These are phyloP conservation scores for Thryonomys swinderianus DNA, from an alignment of 2,113 vertebrate genomes.

Conservation along the genomic window DNA sequence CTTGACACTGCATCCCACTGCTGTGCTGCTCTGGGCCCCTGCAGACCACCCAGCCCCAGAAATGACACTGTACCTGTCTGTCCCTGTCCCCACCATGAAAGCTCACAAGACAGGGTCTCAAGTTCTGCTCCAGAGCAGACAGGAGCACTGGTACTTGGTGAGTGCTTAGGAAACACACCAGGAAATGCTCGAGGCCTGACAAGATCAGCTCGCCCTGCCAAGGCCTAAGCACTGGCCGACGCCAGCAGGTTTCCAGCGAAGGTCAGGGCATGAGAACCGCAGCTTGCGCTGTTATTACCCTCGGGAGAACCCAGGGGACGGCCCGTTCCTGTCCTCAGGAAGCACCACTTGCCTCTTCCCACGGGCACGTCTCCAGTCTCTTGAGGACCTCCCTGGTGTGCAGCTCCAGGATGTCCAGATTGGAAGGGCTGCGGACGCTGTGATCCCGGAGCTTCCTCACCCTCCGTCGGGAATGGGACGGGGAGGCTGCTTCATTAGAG, in stretches of 20 bases:
- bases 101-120: background rate
- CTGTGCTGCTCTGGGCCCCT: background rate
- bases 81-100: background rate
- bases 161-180: background rate
- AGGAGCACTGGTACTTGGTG: background rate
- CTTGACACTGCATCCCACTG: background rate
- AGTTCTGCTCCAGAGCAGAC: background rate
- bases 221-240: background rate
- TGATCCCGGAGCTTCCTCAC: constrained; percentile 94
- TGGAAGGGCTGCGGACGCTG: constrained; percentile 91
- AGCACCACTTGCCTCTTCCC: constrained; percentile 91
- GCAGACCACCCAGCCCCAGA: background rate
- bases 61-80: background rate
- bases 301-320: background rate
- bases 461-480: constrained; percentile 90
- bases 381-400: constrained; percentile 96
- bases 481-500: constrained; percentile 89
- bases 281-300: background rate
- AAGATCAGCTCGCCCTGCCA: background rate
- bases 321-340: background rate
- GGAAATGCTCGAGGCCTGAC: background rate
- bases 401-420: constrained; percentile 96
- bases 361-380: constrained; percentile 94
- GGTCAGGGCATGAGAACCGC: background rate
- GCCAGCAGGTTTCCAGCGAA: background rate